A percentile compares a stretch with the other conserved stretches of the same genome.
These are phyloP conservation scores for Andrena hattorfiana DNA, from an alignment of 2,888 invertebrate genomes.

Conservation along the genomic window DNA sequence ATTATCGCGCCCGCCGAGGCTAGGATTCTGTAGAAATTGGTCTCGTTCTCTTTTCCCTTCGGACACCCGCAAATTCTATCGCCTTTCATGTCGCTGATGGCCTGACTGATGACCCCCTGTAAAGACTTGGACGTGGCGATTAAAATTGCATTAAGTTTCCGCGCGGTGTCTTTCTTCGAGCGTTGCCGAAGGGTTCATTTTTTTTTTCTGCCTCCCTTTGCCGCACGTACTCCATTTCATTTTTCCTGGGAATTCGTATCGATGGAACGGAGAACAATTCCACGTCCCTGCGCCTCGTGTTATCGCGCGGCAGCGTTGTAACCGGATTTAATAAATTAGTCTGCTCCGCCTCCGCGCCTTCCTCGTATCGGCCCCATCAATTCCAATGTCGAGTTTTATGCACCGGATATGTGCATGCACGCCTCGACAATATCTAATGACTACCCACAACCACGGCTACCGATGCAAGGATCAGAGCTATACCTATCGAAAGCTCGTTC, in stretches of 20 bases:
- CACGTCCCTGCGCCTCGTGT: slow-evolving; percentile 11
- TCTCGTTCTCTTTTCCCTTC: slow-evolving; percentile 4
- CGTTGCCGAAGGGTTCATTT: not conserved
- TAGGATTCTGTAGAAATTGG: slow-evolving; percentile 25
- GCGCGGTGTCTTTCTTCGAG: not conserved
- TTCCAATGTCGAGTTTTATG: slow-evolving; percentile 51
- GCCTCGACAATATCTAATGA: slow-evolving; percentile 43
- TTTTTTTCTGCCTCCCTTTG: not conserved
- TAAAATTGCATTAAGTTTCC: slow-evolving; percentile 7
- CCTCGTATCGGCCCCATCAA: slow-evolving; percentile 43
- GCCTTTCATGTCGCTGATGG: slow-evolving; percentile 11
- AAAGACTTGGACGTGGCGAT: slow-evolving; percentile 5
- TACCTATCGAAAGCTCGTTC: slow-evolving; percentile 8
- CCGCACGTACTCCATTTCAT: not conserved
- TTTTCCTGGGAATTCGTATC: slow-evolving; percentile 18
- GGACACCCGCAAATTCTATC: slow-evolving; percentile 15
- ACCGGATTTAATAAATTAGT: slow-evolving; percentile 61
- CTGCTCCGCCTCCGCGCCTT: slow-evolving; percentile 31
- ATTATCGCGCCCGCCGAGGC: not conserved
- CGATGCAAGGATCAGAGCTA: slow-evolving; percentile 12
- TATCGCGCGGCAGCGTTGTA: slow-evolving; percentile 30
- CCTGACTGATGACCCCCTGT: slow-evolving; percentile 19
- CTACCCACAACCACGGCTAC: slow-evolving; percentile 7
- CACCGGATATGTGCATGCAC: slow-evolving; percentile 49
- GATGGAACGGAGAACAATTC: slow-evolving; percentile 14